Conservation (phyloP, 2,797 vertebrate genomes). For the Selene dorsalis region DNA sequence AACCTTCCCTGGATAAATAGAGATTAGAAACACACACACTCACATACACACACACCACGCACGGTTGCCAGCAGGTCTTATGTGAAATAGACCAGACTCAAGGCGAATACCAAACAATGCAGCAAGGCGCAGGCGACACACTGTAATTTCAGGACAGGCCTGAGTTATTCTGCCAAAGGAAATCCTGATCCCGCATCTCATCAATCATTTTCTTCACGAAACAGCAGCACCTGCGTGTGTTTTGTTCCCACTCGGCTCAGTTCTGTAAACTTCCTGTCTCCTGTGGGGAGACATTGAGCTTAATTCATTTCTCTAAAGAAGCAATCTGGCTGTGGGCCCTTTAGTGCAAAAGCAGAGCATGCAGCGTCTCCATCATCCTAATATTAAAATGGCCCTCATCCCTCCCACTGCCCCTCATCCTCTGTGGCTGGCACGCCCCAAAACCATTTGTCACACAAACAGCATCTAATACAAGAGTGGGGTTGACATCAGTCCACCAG, state of each 20-base stretch:
- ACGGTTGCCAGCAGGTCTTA: conserved; percentile 45
- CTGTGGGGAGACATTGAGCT: conserved; percentile 45
- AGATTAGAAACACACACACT: conserved; percentile 59
- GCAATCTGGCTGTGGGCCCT: conserved; percentile 62
- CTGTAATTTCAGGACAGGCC: conserved; percentile 56
- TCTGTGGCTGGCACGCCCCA: conserved; percentile 53
- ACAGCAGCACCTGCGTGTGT: conserved; percentile 50
- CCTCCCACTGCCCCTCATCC: conserved; percentile 58
- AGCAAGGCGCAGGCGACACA: conserved; percentile 19
- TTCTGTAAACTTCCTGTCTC: conserved; percentile 63
- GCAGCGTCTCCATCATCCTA: conserved; percentile 72
- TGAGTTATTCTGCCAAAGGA: conserved; percentile 57
- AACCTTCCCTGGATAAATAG: conserved; percentile 68
- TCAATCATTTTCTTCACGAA: conserved; percentile 65
- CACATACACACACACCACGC: conserved; percentile 22
- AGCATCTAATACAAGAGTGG: conserved; percentile 53
- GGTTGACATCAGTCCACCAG: conserved; percentile 61
- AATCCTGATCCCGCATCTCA: conserved; percentile 65
- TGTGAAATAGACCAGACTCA: conserved; percentile 55
- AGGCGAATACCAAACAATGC: conserved; percentile 57
- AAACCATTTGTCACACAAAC: conserved; percentile 68
- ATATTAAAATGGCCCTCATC: conserved; percentile 71
- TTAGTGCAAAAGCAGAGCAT: conserved; percentile 41
- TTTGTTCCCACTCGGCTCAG: conserved; percentile 54
- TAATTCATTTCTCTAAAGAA: conserved; percentile 72